A percentile compares a stretch with the other conserved stretches of the same genome.
These are phyloP conservation scores for Clusia tigrina DNA, from an alignment of 2,888 invertebrate genomes.

Conservation along the genomic window DNA sequence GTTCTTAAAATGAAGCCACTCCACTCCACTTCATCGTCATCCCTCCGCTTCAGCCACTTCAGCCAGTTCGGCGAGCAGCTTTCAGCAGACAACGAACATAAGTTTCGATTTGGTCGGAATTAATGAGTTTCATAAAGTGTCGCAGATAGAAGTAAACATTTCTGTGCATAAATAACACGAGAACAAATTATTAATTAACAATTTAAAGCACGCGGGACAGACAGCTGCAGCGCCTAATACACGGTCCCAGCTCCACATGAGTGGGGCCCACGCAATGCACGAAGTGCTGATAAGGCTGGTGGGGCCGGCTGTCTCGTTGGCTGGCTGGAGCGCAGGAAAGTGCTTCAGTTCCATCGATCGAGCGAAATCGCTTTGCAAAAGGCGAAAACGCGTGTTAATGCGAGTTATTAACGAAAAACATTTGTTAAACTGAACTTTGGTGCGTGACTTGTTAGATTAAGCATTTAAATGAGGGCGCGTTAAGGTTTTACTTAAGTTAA, in stretches of 20 bases:
- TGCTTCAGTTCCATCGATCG: not conserved
- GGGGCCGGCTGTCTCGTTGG: not conserved
- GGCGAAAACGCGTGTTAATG: slow-evolving; percentile 40
- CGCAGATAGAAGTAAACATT: slow-evolving; percentile 41
- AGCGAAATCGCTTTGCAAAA: slow-evolving; percentile 28
- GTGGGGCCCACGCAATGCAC: slow-evolving; percentile 22
- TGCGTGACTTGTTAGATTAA: slow-evolving; percentile 20
- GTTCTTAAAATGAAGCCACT: not conserved
- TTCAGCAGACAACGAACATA: not conserved
- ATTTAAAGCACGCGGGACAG: too few species aligned
- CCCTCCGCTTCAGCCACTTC: not conserved
- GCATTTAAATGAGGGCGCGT: not conserved
- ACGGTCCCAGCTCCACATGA: too few species aligned
- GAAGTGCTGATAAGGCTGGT: slow-evolving; percentile 21
- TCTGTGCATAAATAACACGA: slow-evolving; percentile 28
- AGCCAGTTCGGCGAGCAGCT: not conserved
- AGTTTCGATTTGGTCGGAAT: slow-evolving; percentile 20
- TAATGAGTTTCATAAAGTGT: slow-evolving; percentile 35
- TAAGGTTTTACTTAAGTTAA: not conserved
- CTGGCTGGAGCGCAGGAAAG: too few species aligned
- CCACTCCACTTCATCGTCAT: not conserved
- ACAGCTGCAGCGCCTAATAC: slow-evolving; percentile 15
- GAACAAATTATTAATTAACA: slow-evolving; percentile 45
- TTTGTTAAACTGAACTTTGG: slow-evolving; percentile 13
- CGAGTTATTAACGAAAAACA: not conserved